Evolutionary conservation across 2,888 invertebrate genomes (phyloP).

Genomic region (Athetis lepigone): DNA sequence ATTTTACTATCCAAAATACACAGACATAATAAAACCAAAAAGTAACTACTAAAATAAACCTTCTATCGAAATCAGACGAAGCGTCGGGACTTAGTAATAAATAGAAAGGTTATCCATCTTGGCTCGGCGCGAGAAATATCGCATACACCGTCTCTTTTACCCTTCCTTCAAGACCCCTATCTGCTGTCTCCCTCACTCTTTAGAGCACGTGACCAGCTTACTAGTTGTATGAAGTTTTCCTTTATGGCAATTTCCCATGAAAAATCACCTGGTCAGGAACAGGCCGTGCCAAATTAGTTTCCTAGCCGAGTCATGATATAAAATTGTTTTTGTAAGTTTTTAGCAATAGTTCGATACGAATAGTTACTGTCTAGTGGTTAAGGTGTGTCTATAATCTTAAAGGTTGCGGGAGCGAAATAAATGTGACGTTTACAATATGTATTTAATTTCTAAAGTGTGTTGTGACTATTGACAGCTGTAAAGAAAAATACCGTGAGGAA

Average conservation of each 20-base stretch:
- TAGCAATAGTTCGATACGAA: constrained; percentile 3
- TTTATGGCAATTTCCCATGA: constrained; percentile 83
- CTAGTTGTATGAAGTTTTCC: constrained; percentile 77
- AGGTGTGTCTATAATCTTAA: too few species aligned
- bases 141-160: constrained; percentile 61
- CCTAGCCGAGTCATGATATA: constrained; percentile 51
- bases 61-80: constrained; percentile 47
- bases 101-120: constrained; percentile 73
- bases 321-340: constrained; percentile 53
- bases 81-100: constrained; percentile 64
- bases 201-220: constrained; percentile 81
- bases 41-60: constrained; percentile 20
- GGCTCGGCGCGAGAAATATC: constrained; percentile 66
- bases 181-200: constrained; percentile 65
- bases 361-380: too few species aligned
- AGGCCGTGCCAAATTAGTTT: constrained; percentile 76
- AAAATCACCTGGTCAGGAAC: constrained; percentile 82
- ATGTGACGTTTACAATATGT: too few species aligned
- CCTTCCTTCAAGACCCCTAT: constrained; percentile 27
- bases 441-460: too few species aligned
- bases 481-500: too few species aligned
- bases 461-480: too few species aligned
- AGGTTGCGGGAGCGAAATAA: too few species aligned
- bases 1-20: not conserved
- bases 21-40: constrained; percentile 34